These are phyloP conservation scores for Podarcis siculus DNA, from an alignment of 2,797 vertebrate genomes.

Conservation along the genomic window DNA sequence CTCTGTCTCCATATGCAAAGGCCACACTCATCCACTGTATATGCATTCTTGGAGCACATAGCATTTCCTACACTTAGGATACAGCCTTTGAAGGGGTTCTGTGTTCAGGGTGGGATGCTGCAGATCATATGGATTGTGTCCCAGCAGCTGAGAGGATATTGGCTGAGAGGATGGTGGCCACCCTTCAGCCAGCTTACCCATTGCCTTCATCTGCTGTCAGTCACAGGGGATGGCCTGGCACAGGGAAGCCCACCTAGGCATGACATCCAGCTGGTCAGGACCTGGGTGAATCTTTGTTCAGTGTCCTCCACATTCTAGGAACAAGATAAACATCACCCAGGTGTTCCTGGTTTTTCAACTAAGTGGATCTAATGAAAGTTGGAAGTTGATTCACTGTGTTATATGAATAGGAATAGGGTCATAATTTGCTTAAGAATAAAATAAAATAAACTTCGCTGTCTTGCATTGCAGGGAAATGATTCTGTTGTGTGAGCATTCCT, in stretches of 20 bases:
- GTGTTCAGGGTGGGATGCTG: background rate
- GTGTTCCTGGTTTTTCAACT: background rate
- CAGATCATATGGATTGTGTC: background rate
- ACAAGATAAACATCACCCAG: background rate
- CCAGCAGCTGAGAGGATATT: background rate
- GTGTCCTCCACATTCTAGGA: background rate
- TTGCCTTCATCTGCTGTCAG: background rate
- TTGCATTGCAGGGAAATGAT: slow-evolving; percentile 68
- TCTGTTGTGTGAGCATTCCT: slow-evolving; percentile 60
- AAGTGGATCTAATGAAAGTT: background rate
- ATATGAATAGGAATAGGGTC: background rate
- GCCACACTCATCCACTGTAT: background rate
- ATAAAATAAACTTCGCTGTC: background rate
- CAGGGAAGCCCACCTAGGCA: background rate
- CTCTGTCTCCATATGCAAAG: background rate
- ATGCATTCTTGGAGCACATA: background rate
- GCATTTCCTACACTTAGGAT: background rate
- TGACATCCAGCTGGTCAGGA: background rate
- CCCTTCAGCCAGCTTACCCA: background rate
- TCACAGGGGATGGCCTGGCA: background rate
- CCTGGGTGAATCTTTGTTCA: background rate
- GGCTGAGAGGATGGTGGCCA: background rate
- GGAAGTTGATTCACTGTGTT: background rate
- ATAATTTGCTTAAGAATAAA: background rate
- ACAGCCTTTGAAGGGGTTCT: background rate